A percentile compares a stretch with the other conserved stretches of the same genome.
These are phyloP conservation scores for Actinopyga echinites DNA, from an alignment of 53 echinoderm and acorn worm genomes.

Conservation along the genomic window DNA sequence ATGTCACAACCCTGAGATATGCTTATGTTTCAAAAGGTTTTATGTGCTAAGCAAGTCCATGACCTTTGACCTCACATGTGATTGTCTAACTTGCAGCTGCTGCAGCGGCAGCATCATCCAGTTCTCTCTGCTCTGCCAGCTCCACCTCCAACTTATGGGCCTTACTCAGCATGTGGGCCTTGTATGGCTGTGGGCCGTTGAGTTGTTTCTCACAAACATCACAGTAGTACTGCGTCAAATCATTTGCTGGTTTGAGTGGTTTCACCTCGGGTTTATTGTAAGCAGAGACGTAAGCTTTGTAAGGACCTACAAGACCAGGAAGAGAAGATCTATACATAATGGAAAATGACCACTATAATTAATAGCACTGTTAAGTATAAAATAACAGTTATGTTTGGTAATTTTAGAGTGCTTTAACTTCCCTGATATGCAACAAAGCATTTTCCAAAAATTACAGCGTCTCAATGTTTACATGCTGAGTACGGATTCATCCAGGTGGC, in stretches of 20 bases:
- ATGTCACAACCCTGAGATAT: too few species aligned
- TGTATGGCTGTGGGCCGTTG: slow-evolving; percentile 86
- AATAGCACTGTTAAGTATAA: too few species aligned
- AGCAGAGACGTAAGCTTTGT: slow-evolving; percentile 80
- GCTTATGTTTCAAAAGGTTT: too few species aligned
- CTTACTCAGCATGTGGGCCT: slow-evolving; percentile 86
- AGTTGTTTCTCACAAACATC: slow-evolving; percentile 75
- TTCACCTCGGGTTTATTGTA: slow-evolving; percentile 60
- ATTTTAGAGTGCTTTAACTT: too few species aligned
- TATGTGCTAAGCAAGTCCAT: too few species aligned
- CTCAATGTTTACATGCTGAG: too few species aligned
- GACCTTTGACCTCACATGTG: too few species aligned
- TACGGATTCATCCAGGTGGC: too few species aligned
- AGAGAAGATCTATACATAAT: background rate
- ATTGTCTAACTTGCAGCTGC: background rate
- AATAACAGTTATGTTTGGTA: too few species aligned
- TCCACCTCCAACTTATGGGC: slow-evolving; percentile 86
- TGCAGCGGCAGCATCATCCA: background rate
- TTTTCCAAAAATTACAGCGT: too few species aligned
- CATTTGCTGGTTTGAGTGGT: background rate
- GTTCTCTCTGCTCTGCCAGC: slow-evolving; percentile 54
- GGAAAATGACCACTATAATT: too few species aligned
- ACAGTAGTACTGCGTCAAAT: slow-evolving; percentile 69
- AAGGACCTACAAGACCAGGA: slow-evolving; percentile 53
- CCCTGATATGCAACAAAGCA: too few species aligned